These are phyloP conservation scores for Drosophila lacicola DNA, from an alignment of 2,888 invertebrate genomes.

Conservation along the genomic window DNA sequence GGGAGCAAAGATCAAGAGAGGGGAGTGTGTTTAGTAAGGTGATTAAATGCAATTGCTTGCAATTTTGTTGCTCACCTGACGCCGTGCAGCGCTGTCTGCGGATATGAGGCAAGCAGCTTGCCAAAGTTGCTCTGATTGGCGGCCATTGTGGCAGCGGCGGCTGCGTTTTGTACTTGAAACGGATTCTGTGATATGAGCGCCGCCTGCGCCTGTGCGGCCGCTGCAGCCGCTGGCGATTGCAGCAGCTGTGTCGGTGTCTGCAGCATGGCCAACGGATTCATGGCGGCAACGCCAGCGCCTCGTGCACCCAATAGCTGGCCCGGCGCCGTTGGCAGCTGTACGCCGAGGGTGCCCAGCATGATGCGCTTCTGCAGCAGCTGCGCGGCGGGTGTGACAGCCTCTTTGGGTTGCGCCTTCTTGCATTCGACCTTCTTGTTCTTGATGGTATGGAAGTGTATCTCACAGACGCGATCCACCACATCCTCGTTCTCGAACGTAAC, in stretches of 20 bases:
- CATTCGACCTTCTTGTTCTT: conserved; percentile 96
- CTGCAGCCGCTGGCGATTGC: conserved; percentile 83
- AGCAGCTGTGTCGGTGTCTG: conserved; percentile 85
- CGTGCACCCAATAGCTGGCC: conserved; percentile 85
- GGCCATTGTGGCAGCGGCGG: conserved; percentile 87
- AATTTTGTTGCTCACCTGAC: conserved; percentile 79
- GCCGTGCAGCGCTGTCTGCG: conserved; percentile 86
- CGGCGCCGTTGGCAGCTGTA: conserved; percentile 88
- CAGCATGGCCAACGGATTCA: conserved; percentile 87
- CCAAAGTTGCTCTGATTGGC: conserved; percentile 88
- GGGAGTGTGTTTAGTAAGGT: too few relatives aligned
- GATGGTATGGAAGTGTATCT: conserved; percentile 96
- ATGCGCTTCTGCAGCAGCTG: conserved; percentile 89
- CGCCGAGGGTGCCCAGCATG: conserved; percentile 88
- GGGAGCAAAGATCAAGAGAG: too few relatives aligned
- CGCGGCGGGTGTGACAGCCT: conserved; percentile 92
- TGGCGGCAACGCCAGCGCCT: conserved; percentile 84
- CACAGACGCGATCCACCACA: conserved; percentile 96
- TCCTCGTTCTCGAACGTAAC: conserved; percentile 96
- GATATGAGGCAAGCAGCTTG: conserved; percentile 88
- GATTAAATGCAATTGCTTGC: too few relatives aligned
- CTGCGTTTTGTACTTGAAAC: conserved; percentile 86
- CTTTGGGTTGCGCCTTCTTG: conserved; percentile 96
- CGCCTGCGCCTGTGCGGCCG: conserved; percentile 83
- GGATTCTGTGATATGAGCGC: conserved; percentile 85